These are phyloP conservation scores for Taxidea taxus DNA, from an alignment of 2,113 vertebrate species.

Conservation along the genomic window DNA sequence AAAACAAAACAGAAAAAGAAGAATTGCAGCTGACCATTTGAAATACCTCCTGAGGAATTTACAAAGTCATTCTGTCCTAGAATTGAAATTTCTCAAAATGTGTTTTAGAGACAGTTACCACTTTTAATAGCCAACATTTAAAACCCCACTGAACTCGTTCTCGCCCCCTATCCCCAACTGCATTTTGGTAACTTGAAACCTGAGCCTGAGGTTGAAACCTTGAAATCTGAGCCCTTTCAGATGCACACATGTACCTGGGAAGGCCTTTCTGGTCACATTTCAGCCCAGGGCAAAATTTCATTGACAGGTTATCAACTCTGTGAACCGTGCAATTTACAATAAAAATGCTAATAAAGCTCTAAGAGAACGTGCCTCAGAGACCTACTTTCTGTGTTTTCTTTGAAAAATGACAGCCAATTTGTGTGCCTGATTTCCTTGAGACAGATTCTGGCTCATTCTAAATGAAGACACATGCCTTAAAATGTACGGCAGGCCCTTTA, in stretches of 20 bases:
- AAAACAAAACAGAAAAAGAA: not conserved
- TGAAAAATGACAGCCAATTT: slow-evolving; percentile 55
- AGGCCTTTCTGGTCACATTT: slow-evolving; percentile 71
- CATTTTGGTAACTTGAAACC: slow-evolving; percentile 62
- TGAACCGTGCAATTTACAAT: slow-evolving; percentile 67
- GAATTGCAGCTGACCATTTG: slow-evolving; percentile 28
- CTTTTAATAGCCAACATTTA: not conserved
- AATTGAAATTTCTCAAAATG: slow-evolving; percentile 31
- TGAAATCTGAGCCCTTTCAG: slow-evolving; percentile 29
- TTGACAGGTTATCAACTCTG: slow-evolving; percentile 67
- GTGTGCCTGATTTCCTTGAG: slow-evolving; percentile 20
- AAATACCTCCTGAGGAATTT: slow-evolving; percentile 33
- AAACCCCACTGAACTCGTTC: slow-evolving; percentile 36
- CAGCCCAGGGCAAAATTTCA: slow-evolving; percentile 71
- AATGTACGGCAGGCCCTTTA: not conserved
- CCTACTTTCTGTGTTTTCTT: not conserved
- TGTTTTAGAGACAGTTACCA: not conserved
- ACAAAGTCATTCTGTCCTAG: not conserved
- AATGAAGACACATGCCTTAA: not conserved
- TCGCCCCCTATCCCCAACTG: not conserved
- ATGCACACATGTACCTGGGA: slow-evolving; percentile 19
- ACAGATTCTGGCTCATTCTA: slow-evolving; percentile 6
- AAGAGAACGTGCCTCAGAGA: slow-evolving; percentile 23
- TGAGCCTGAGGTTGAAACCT: too few species aligned
- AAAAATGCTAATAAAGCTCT: slow-evolving; percentile 78